Percentiles rank a stretch among this genome's conserved stretches.
Evolutionary conservation across 2,113 vertebrate genomes (phyloP).

Genomic region (Colistium nudipinnis): DNA sequence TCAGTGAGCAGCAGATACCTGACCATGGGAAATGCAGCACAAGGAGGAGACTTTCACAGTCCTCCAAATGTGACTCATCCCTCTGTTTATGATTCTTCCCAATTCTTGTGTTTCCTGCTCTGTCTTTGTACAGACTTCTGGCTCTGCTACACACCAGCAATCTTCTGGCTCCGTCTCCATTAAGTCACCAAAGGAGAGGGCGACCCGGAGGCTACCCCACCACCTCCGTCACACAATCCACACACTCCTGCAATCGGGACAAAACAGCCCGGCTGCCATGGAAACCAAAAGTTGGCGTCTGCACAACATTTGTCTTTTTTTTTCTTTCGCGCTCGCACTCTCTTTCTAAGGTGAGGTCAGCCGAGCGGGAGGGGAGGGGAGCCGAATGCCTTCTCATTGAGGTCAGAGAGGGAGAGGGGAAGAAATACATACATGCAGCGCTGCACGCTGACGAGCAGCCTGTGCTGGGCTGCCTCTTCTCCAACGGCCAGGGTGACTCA

Average conservation of each 20-base stretch:
- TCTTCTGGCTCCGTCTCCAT: slow-evolving; percentile 73
- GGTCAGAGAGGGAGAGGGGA: slow-evolving; percentile 65
- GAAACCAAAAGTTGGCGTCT: slow-evolving; percentile 78
- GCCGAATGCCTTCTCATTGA: slow-evolving; percentile 72
- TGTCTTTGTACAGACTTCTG: slow-evolving; percentile 31
- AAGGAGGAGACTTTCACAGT: slow-evolving; percentile 36
- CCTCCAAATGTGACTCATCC: slow-evolving; percentile 66
- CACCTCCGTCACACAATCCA: slow-evolving; percentile 80
- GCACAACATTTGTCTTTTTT: slow-evolving; percentile 70
- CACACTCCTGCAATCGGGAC: slow-evolving; percentile 76
- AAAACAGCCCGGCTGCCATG: slow-evolving; percentile 74
- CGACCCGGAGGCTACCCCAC: slow-evolving; percentile 30
- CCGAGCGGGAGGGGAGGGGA: slow-evolving; percentile 53
- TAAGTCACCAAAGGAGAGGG: slow-evolving; percentile 70
- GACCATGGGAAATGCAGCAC: slow-evolving; percentile 43
- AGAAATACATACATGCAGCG: slow-evolving; percentile 42
- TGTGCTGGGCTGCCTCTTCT: slow-evolving; percentile 18
- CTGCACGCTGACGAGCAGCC: slow-evolving; percentile 22
- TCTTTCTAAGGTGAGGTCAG: slow-evolving; percentile 76
- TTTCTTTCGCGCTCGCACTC: slow-evolving; percentile 43
- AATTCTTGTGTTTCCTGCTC: slow-evolving; percentile 34
- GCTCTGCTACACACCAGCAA: slow-evolving; percentile 42
- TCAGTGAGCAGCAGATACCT: slow-evolving; percentile 54
- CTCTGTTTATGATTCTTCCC: slow-evolving; percentile 24
- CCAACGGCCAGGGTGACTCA: slow-evolving; percentile 33